Evolutionary conservation across 2,113 vertebrate genomes (phyloP).

Genomic region (Ptilorrhoa leucosticta): DNA sequence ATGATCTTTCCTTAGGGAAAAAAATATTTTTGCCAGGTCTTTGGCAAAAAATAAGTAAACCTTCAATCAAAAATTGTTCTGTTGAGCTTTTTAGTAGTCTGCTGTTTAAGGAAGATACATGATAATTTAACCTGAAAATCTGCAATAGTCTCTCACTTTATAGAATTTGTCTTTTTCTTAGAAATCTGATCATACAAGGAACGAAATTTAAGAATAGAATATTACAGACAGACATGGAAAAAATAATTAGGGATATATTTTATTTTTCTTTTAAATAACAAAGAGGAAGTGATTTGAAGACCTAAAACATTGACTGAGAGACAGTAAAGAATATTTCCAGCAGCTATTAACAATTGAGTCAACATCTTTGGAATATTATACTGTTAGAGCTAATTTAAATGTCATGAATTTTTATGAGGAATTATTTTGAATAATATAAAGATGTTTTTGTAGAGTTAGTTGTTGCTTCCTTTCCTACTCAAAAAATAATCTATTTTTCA

Average conservation of each 20-base stretch:
- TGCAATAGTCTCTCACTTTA: background rate
- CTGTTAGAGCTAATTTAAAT: background rate
- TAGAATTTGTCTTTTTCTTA: background rate
- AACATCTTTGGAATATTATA: background rate
- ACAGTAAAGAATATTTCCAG: background rate
- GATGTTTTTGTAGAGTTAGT: background rate
- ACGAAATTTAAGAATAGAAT: background rate
- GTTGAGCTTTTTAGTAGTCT: background rate
- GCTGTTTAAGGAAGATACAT: background rate
- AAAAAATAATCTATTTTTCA: background rate
- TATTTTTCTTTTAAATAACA: background rate
- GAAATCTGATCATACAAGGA: background rate
- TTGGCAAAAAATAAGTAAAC: background rate
- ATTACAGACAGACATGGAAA: background rate
- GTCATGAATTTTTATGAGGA: conserved; percentile 13
- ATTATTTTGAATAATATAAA: conserved; percentile 34
- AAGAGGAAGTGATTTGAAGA: background rate
- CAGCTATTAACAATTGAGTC: background rate
- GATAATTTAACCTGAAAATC: background rate
- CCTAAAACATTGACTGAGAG: background rate
- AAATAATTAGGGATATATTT: background rate
- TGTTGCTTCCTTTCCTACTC: background rate
- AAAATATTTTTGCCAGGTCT: background rate
- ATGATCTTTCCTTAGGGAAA: background rate
- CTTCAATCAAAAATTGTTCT: background rate